These are phyloP conservation scores for Hoplias malabaricus DNA, from an alignment of 2,113 vertebrate species.

Conservation along the genomic window DNA sequence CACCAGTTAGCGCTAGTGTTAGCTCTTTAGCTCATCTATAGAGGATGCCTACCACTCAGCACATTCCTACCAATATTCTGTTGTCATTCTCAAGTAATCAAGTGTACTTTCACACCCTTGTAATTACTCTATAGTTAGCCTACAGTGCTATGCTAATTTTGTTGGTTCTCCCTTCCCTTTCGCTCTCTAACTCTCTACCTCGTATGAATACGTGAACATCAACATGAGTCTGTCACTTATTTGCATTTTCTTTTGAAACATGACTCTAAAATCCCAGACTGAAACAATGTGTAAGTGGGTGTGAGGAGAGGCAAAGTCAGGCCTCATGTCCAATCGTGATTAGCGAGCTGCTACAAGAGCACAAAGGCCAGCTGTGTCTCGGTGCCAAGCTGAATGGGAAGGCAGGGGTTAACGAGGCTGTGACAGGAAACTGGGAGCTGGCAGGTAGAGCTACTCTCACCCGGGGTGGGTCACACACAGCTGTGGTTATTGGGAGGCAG, in stretches of 20 bases:
- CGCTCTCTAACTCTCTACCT: too few species aligned
- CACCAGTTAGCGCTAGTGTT: too few species aligned
- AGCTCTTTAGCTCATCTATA: too few species aligned
- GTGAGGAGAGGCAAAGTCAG: conserved; percentile 37
- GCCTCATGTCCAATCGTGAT: conserved; percentile 39
- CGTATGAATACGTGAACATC: background rate
- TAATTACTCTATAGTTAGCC: too few species aligned
- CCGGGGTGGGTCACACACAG: background rate
- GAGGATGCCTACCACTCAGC: too few species aligned
- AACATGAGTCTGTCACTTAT: too few species aligned
- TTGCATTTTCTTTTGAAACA: conserved; percentile 46
- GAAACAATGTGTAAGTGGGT: conserved; percentile 36
- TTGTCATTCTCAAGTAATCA: too few species aligned
- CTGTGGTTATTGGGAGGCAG: background rate
- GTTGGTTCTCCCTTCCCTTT: too few species aligned
- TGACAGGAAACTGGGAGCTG: background rate
- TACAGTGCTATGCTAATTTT: too few species aligned
- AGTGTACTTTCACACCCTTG: too few species aligned
- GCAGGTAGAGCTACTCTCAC: background rate
- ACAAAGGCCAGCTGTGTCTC: conserved; percentile 45
- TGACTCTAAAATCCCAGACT: conserved; percentile 34
- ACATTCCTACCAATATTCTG: too few species aligned
- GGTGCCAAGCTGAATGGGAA: background rate
- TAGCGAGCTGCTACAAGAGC: conserved; percentile 10
- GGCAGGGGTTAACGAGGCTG: background rate